Conservation (phyloP, 2,797 vertebrate species). For the Phoxinus dragarum region DNA sequence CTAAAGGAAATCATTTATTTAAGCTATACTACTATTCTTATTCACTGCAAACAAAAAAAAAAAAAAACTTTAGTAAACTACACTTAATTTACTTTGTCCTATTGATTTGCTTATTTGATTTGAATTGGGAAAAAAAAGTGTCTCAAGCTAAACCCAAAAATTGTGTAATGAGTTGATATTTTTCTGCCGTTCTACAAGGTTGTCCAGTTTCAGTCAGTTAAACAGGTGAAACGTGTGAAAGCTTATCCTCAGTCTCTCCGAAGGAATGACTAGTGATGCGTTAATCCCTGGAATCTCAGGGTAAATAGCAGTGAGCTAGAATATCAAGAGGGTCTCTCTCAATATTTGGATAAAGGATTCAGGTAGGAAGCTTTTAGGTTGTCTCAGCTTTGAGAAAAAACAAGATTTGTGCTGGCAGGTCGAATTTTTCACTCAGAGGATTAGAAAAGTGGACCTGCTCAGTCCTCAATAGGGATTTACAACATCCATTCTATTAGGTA, state of each 20-base stretch:
- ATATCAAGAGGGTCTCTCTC: slow-evolving; percentile 78
- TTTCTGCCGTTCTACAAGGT: background rate
- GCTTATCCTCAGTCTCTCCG: slow-evolving; percentile 55
- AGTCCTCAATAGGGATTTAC: background rate
- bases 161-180: background rate
- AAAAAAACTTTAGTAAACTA: background rate
- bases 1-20: background rate
- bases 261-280: slow-evolving; percentile 66
- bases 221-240: slow-evolving; percentile 56
- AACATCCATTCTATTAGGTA: slow-evolving; percentile 3
- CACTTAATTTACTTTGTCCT: background rate
- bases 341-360: slow-evolving; percentile 84
- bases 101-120: no score
- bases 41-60: background rate
- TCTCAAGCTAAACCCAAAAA: background rate
- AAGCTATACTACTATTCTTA: background rate
- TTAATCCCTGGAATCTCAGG: slow-evolving; percentile 78
- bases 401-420: slow-evolving; percentile 75
- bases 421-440: slow-evolving; percentile 69
- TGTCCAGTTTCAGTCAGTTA: slow-evolving; percentile 22
- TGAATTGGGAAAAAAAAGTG: background rate
- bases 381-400: slow-evolving; percentile 74
- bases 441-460: slow-evolving; percentile 46
- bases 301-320: slow-evolving; percentile 74
- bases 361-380: slow-evolving; percentile 73